Evolutionary conservation across 2,113 vertebrate genomes (phyloP), one percentile per base, ranked within the genome.

Genomic region (Coptodon bakossiorum): DNA sequence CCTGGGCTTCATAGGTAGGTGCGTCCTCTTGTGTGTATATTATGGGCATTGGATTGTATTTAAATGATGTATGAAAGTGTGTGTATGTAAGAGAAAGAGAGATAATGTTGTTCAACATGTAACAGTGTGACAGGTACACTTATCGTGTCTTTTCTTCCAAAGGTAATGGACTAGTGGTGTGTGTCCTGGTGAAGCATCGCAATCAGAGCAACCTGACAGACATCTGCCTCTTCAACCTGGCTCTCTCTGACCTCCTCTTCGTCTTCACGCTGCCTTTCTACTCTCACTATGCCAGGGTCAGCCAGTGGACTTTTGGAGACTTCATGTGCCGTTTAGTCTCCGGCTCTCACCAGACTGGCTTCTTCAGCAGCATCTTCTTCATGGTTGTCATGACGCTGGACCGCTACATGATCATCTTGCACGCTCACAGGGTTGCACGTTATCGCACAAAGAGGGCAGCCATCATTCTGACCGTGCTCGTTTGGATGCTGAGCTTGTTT

Each of bases 241-340:
- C 97, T 4, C n/a, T 98, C 34, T 96, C 98, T 0, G 97, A 99
- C 90, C 94, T 98, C 40, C 86, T 98, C 16, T 98, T 98, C 38
- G 91, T 97, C 34, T 19, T 96, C 59, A 97, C 96, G 1, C 91
- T 98, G 76, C 98, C 98, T 7, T 97, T 99, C 80, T 96, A 88
- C 86, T 10, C 95, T 24, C 94, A 97, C 38, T 95, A 96, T 10
- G 73, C 89, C 3, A 63, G 91, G 7, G 54, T 83, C 1, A 0
- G 34, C 5, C 16, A 96, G 2, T 99, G 98, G 98, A 87, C 82
- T 38, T 98, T 98, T 6, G 97, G 97, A 14, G 84, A 91, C 3
- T 85, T 80, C 0, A 89, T 97, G 96, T 99, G 98, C 89, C 97
- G 95, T 52, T 82, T 97, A 10, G 5, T 96, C 17, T 95, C 96